Evolutionary conservation across 2,113 vertebrate species (phyloP).

Genomic region (Brienomyrus brachyistius): DNA sequence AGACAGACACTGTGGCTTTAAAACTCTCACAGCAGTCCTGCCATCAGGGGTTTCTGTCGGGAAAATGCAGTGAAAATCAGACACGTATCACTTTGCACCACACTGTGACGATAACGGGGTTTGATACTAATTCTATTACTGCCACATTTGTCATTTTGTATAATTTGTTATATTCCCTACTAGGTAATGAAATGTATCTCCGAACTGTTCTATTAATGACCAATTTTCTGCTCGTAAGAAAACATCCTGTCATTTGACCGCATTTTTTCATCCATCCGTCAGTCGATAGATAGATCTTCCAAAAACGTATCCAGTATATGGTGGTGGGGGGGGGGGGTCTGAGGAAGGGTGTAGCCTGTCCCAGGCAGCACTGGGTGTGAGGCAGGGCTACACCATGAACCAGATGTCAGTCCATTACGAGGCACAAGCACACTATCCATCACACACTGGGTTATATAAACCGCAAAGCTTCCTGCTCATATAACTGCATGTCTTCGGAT

Average conservation of each 20-base stretch:
- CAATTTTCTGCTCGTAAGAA: neutral
- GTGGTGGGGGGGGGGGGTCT: neutral
- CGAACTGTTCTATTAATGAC: constrained; percentile 9
- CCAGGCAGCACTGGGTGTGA: neutral
- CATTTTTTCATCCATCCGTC: neutral
- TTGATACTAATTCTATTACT: neutral
- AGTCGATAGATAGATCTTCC: neutral
- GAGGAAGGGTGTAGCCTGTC: neutral
- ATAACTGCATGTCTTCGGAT: neutral
- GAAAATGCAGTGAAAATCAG: neutral
- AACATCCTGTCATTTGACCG: neutral
- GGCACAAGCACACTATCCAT: neutral
- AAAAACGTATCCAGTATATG: neutral
- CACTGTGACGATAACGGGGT: constrained; percentile 6
- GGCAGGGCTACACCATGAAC: neutral
- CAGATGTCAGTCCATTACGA: neutral
- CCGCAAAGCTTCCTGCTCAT: neutral
- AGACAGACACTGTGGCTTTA: neutral
- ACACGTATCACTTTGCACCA: neutral
- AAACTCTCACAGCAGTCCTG: constrained; percentile 12
- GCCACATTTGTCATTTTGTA: constrained; percentile 12
- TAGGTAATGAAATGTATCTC: constrained; percentile 8
- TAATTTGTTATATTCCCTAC: neutral
- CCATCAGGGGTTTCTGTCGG: neutral
- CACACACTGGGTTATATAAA: neutral